phyloP scores from a whole-genome alignment of 2,113 vertebrate genomes.

The Protomyctophum bolini region DNA sequence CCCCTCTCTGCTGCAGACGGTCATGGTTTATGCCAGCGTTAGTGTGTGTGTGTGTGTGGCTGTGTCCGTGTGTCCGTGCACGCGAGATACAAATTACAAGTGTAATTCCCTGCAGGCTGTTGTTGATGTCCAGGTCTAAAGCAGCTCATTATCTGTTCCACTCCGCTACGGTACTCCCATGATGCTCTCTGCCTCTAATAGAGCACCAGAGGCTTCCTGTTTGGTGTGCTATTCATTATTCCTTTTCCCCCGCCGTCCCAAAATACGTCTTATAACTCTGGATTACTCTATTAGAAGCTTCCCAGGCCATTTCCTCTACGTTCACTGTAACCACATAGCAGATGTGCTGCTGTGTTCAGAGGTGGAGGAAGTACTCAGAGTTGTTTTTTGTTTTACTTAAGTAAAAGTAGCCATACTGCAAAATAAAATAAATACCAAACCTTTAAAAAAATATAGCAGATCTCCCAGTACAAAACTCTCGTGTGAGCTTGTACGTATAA shows the following conservation, averaged over 20 bases:
- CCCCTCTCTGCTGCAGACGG: too few species aligned
- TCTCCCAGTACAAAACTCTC: too few species aligned
- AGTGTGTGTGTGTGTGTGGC: neutral
- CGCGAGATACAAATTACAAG: neutral
- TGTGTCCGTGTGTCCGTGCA: neutral
- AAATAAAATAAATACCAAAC: neutral
- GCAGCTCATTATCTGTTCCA: slow-evolving; percentile 67
- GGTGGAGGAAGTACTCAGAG: too few species aligned
- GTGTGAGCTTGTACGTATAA: too few species aligned
- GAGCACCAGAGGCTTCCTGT: slow-evolving; percentile 57
- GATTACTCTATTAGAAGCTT: slow-evolving; percentile 11
- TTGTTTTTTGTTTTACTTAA: too few species aligned
- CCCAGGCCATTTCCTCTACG: slow-evolving; percentile 24
- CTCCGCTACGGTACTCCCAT: slow-evolving; percentile 57
- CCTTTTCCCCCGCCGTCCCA: slow-evolving; percentile 27
- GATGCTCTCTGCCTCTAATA: slow-evolving; percentile 65
- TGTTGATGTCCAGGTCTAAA: slow-evolving; percentile 52
- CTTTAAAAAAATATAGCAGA: too few species aligned
- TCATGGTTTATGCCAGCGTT: too few species aligned
- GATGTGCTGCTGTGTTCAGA: too few species aligned
- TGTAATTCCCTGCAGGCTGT: slow-evolving; percentile 36
- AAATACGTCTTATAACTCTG: slow-evolving; percentile 18
- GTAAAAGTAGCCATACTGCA: neutral
- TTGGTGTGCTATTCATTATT: slow-evolving; percentile 68
- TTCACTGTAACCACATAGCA: too few species aligned